These are phyloP conservation scores for Cephus sareptanus DNA, from an alignment of 2,888 invertebrate genomes.

Conservation along the genomic window DNA sequence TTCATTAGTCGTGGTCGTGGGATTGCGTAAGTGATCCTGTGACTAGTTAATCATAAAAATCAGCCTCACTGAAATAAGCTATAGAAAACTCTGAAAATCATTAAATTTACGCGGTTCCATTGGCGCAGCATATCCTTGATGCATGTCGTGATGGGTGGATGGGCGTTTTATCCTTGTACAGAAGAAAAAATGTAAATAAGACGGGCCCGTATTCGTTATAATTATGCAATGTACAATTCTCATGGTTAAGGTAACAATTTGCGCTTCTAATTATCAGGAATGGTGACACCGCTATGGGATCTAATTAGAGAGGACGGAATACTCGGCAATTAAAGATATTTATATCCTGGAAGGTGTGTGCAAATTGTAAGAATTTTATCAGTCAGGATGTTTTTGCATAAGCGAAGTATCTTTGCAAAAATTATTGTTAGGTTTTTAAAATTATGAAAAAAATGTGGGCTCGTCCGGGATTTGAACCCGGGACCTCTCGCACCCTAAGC, in stretches of 20 bases:
- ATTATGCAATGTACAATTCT: neutral
- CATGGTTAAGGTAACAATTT: neutral
- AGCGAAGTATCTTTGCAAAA: no score
- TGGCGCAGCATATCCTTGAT: neutral
- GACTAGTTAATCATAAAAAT: neutral
- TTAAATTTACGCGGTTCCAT: neutral
- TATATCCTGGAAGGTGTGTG: neutral
- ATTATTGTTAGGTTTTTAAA: neutral
- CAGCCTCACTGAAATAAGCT: neutral
- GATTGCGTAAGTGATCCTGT: conserved; percentile 3
- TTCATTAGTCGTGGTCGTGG: neutral
- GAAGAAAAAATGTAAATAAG: neutral
- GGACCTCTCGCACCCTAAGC: conserved; percentile 71
- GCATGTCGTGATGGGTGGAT: neutral
- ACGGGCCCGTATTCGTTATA: neutral
- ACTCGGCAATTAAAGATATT: neutral
- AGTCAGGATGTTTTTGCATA: no score
- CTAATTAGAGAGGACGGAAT: neutral
- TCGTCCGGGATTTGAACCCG: conserved; percentile 71
- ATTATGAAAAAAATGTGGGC: conserved; percentile 48
- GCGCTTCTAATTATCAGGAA: neutral
- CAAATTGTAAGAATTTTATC: neutral
- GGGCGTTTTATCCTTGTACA: neutral
- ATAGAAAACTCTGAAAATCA: neutral
- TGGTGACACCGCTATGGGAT: neutral